These are phyloP conservation scores for Orchesella flavescens DNA, from an alignment of 2,888 invertebrate species.

Conservation along the genomic window DNA sequence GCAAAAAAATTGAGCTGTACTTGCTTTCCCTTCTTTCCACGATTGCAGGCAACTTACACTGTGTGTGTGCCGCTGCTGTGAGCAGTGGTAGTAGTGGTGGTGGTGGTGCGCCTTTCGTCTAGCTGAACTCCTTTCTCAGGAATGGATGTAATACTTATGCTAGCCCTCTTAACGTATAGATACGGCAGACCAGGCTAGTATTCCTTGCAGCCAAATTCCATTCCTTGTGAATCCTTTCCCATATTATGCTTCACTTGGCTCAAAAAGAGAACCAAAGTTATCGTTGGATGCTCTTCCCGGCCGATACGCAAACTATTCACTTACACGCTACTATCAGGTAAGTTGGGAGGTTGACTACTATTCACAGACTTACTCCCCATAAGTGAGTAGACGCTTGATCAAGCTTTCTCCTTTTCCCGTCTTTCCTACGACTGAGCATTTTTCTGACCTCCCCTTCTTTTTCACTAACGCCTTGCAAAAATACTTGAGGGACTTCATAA, in stretches of 20 bases:
- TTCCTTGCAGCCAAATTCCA: conserved; percentile 57
- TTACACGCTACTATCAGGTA: conserved; percentile 1
- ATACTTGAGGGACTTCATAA: conserved; percentile 30
- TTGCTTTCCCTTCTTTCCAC: conserved; percentile 29
- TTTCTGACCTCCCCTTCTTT: conserved; percentile 40
- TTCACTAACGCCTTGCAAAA: conserved; percentile 23
- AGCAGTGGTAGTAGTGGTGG: conserved; percentile 45
- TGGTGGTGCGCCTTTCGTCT: conserved; percentile 44
- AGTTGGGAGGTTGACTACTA: background rate
- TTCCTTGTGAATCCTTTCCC: conserved; percentile 55
- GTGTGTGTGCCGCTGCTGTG: conserved; percentile 26
- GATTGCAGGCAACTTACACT: background rate
- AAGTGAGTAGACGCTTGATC: conserved; percentile 52
- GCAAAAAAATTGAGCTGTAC: conserved; percentile 47
- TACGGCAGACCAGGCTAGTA: conserved; percentile 29
- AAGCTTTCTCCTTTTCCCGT: conserved; percentile 39
- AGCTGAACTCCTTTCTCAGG: background rate
- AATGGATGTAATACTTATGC: background rate
- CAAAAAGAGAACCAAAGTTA: conserved; percentile 57
- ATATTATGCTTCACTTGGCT: conserved; percentile 61
- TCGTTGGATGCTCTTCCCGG: conserved; percentile 42
- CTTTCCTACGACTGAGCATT: conserved; percentile 33
- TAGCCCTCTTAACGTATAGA: background rate
- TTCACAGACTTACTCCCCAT: background rate
- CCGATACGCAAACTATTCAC: conserved; percentile 22